Conservation (phyloP, 2,113 vertebrate genomes). For the Felis catus region DNA sequence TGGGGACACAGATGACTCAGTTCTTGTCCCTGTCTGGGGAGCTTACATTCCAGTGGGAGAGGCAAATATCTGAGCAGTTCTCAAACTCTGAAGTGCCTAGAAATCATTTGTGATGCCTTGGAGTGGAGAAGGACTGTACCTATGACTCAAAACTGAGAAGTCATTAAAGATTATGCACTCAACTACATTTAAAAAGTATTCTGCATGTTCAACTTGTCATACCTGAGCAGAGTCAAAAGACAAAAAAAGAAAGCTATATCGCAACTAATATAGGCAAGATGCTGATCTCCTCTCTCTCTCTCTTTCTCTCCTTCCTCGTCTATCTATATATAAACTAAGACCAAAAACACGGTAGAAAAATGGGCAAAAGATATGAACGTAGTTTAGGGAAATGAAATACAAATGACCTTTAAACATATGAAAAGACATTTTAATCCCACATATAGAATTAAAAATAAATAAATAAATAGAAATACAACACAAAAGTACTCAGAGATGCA, state of each 20-base stretch:
- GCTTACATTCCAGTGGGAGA: background rate
- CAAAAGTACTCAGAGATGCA: background rate
- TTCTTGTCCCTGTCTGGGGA: background rate
- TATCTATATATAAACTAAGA: background rate
- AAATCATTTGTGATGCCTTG: background rate
- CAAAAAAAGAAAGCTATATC: background rate
- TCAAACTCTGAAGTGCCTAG: background rate
- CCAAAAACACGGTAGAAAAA: background rate
- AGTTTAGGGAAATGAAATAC: slow-evolving; percentile 30
- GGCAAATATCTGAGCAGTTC: background rate
- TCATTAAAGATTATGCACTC: background rate
- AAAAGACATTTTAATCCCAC: background rate
- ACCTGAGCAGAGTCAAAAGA: slow-evolving; percentile 19
- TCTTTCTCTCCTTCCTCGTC: background rate
- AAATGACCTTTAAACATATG: background rate
- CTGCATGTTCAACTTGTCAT: background rate
- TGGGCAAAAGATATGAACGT: background rate
- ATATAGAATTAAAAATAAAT: background rate
- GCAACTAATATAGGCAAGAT: background rate
- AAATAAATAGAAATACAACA: background rate
- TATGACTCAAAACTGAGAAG: background rate
- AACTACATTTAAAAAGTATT: background rate
- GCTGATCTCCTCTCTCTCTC: background rate
- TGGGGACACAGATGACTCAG: background rate
- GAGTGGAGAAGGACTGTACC: background rate